Evolutionary conservation across 2,113 vertebrate genomes (phyloP), one percentile per base, ranked within the genome.

Genomic region (Acrocephalus arundinaceus): DNA sequence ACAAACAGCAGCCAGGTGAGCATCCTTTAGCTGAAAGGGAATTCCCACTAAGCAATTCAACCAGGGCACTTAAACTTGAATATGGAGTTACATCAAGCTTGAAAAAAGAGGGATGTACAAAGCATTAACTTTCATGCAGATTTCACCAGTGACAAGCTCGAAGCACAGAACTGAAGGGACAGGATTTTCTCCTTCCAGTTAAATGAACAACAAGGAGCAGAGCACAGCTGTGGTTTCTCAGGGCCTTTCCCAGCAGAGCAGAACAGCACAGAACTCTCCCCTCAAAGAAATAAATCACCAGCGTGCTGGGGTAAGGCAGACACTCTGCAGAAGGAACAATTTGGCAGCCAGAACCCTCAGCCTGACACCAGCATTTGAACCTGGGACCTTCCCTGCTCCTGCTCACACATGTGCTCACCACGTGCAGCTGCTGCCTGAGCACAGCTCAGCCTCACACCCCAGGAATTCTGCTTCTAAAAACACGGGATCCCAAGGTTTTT

Each of bases 381-480:
- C 77, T 0, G 7, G 80, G 68, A 66, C 91, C 77, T 86, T 41
- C 65, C 2, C 87, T 23, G 48, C 82, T 91, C 73, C 89, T 46
- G 65, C 81, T 52, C 76, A 84, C 77, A 49, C 95, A 94, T 30
- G 71, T 91, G 96, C 45, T 93, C 80, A 79, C 87, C 97, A 97
- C 15, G 15, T 93, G 94, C 3, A 1, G 81, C 74, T 89, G 48
- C 92, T 39, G 15, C 59, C 76, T 61, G 74, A 95, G 91, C 81
- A 76, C 30, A 37, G 95, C 76, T 87, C 45, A 45, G 90, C 59
- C 90, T 45, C 89, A 89, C 82, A 82, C 71, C 52, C 90, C 67
- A 43, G 55, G 74, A 94, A 49, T 87, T 95, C 94, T 93, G 58
- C 70, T 90, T 43, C 24, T 65, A 84, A 96, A 96, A 97, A 93